Evolutionary conservation across 2,888 invertebrate species (phyloP).

Genomic region (Petrolisthes cinctipes): DNA sequence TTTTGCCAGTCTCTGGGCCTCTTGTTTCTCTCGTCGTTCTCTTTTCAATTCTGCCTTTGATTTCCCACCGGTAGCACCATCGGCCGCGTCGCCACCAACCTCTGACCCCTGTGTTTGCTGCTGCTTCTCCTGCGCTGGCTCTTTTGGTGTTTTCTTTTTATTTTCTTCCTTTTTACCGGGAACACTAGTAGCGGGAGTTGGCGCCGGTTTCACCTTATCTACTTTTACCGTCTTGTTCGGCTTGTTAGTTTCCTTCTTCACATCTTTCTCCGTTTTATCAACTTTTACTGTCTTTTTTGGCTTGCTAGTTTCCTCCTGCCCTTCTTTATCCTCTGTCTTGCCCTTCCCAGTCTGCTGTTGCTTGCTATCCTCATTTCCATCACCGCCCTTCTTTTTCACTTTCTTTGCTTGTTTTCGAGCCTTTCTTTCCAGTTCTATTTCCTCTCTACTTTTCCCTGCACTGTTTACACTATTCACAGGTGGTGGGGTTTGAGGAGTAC

Average conservation of each 20-base stretch:
- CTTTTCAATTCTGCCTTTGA: conserved; percentile 47
- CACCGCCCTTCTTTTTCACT: conserved; percentile 41
- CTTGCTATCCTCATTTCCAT: not conserved
- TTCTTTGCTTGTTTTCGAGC: conserved; percentile 53
- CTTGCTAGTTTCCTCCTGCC: not conserved
- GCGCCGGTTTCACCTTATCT: not conserved
- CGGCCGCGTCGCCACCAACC: not conserved
- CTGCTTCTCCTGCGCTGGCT: not conserved
- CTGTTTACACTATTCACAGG: not conserved
- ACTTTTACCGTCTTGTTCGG: not conserved
- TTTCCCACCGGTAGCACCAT: conserved; percentile 21
- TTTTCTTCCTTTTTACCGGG: not conserved
- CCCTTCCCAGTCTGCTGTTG: not conserved
- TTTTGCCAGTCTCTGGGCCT: conserved; percentile 50
- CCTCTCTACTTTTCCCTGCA: conserved; percentile 34
- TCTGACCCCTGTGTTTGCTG: not conserved
- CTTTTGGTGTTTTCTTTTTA: not conserved
- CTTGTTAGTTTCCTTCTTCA: not conserved
- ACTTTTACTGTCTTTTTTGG: not conserved
- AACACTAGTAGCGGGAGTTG: not conserved
- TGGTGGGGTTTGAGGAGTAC: not conserved
- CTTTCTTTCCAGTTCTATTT: conserved; percentile 48
- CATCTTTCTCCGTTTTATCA: not conserved
- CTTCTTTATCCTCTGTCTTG: conserved; percentile 27
- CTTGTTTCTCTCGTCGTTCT: conserved; percentile 53